Evolutionary conservation across 2,113 vertebrate genomes (phyloP), one percentile per base, ranked within the genome.

Genomic region (Odocoileus hemionus): DNA sequence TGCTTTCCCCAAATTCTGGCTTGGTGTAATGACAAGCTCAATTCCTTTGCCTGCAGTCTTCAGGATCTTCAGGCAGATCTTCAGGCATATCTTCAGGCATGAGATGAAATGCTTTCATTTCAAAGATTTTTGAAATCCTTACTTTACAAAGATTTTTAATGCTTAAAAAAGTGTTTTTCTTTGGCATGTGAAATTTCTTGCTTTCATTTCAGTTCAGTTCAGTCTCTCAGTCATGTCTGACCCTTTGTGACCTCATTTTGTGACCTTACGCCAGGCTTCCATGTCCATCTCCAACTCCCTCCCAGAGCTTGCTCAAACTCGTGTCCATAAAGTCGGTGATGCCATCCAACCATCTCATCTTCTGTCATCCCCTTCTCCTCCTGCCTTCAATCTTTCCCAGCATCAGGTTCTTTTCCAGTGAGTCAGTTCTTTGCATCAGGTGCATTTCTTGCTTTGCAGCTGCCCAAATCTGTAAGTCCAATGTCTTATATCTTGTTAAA

Each of bases 111-210:
- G 23, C 17, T 43, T 91, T 87, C 17, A 17, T 2, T 64, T 23
- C 10, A 39, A 39, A 74, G 3, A 74, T 13, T 39, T 70, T 70
- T 39, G 19, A 70, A 70, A 70, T 86, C 14, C n/a, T 64, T 67
- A 25, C 54, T 61, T 86, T 82, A 43, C 61, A 87, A 70, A 76
- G 33, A 76, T 50, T 55, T 85, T 89, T 79, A 83, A 26, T 78
- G 45, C 39, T 91, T 88, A 33, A 64, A 47, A 86, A 55, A 6
- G 26, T n/a, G 50, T 58, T 92, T 58, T 93, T 10, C 2, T 74
- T 87, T 98, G 70, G 47, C 11, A 36, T 54, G 95, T 86, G 58
- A 88, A 74, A 16, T 84, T 43, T 92, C 36, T 64, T 92, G 43
- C 58, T 58, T 94, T 94, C 67, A 39, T 39, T 39, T 70, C 67